Conservation (phyloP, 2,113 vertebrate genomes). For the Telmatochromis sp. region DNA sequence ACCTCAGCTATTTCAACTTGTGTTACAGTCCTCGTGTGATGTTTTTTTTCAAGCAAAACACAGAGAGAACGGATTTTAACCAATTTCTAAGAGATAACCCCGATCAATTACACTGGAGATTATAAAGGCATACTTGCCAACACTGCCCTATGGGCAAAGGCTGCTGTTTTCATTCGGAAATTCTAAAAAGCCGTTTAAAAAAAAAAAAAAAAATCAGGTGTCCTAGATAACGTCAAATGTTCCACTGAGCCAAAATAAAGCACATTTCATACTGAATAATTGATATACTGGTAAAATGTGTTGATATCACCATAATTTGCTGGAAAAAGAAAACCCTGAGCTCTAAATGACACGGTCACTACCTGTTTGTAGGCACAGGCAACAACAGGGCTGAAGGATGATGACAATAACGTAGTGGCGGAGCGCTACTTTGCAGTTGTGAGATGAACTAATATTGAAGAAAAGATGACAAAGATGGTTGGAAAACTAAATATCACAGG, state of each 20-base stretch:
- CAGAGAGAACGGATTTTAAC: neutral
- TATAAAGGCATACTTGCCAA: neutral
- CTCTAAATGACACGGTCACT: neutral
- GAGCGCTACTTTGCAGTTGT: neutral
- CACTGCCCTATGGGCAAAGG: neutral
- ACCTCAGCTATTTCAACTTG: neutral
- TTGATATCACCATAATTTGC: neutral
- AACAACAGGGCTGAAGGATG: neutral
- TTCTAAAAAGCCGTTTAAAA: neutral
- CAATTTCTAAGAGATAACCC: neutral
- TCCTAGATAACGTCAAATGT: neutral
- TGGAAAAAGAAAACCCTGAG: neutral
- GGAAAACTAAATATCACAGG: neutral
- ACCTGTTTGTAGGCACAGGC: neutral
- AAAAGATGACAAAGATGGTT: neutral
- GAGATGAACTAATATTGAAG: neutral
- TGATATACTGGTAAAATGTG: neutral
- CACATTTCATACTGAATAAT: neutral
- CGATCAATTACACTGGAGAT: neutral
- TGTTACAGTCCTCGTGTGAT: neutral
- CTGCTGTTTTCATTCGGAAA: neutral
- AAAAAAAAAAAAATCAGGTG: neutral
- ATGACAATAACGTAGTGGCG: neutral
- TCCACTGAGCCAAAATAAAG: neutral
- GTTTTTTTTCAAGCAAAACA: neutral